Evolutionary conservation across 2,113 vertebrate species (phyloP).

Genomic region (Grantiella picta): DNA sequence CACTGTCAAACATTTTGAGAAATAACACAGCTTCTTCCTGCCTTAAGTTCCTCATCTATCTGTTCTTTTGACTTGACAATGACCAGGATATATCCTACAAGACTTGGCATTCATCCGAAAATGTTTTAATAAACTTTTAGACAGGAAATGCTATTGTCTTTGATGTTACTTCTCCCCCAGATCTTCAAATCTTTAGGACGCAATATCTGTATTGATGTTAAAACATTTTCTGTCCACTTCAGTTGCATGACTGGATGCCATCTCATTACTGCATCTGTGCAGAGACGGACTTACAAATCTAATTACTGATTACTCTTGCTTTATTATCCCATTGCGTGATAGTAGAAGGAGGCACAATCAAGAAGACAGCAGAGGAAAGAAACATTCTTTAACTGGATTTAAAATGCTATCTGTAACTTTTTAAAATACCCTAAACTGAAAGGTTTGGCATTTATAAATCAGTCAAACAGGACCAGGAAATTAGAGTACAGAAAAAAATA

Average conservation of each 20-base stretch:
- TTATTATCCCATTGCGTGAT: background rate
- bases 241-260: background rate
- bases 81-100: background rate
- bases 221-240: background rate
- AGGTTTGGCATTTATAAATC: background rate
- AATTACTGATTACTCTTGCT: background rate
- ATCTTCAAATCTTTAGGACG: background rate
- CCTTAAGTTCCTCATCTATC: background rate
- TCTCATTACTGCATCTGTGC: background rate
- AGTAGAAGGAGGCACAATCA: background rate
- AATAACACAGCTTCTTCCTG: background rate
- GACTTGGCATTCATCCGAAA: background rate
- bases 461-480: background rate
- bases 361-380: background rate
- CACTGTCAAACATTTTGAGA: background rate
- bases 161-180: background rate
- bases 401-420: background rate
- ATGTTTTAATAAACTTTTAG: background rate
- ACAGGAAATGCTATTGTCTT: background rate
- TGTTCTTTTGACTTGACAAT: background rate
- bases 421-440: background rate
- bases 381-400: background rate
- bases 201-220: background rate
- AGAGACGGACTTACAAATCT: background rate
- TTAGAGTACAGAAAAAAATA: background rate